Evolutionary conservation across 2,113 vertebrate genomes (phyloP), one percentile per base, ranked within the genome.

Genomic region (Dissostichus mawsoni): DNA sequence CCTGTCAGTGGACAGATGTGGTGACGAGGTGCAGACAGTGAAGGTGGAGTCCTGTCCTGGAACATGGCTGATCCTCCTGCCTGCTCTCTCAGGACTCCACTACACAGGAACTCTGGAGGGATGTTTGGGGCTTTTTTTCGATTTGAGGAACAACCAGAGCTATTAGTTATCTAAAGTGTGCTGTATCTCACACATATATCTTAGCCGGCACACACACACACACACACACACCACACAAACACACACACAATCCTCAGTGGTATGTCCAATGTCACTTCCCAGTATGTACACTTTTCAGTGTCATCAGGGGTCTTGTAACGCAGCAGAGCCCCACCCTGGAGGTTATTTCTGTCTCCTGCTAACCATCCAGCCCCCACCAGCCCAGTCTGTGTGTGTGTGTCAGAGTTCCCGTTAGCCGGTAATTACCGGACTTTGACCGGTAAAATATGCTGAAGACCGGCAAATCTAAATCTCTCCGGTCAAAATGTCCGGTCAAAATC

Each of bases 21-120:
- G 83, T 92, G 91, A 92, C 89, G 86, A 92, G 91, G 89, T 92
- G 91, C 91, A 12, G 14, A 91, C 87, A 93, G 81, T 20, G 85
- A 78, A 20, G 3, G 1, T 79, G 86, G 84, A 61, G 25, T 52
- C 59, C 36, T 17, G 13, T 61, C 25, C 53, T 12, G 17, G 11
- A 1, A 25, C 75, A 23, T 11, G 36, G 52, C 20, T 3, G 74
- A 55, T 56, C 57, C 29, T 56, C 20, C 20, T 20, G 20, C 23
- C 68, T 58, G 48, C 9, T 44, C 55, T 57, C 10, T 9, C 1
- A 45, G 33, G 61, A 16, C 78, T 62, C 78, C 84, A 76, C 75
- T 14, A 84, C 73, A 81, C 1, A 10, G 0, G 14, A 20, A 12
- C 2, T 5, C 14, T 56, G 64, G 3, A 2, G 55, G 8, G 13